phyloP scores from a whole-genome alignment of 2,113 vertebrate species.

The Thinocorus orbignyianus region DNA sequence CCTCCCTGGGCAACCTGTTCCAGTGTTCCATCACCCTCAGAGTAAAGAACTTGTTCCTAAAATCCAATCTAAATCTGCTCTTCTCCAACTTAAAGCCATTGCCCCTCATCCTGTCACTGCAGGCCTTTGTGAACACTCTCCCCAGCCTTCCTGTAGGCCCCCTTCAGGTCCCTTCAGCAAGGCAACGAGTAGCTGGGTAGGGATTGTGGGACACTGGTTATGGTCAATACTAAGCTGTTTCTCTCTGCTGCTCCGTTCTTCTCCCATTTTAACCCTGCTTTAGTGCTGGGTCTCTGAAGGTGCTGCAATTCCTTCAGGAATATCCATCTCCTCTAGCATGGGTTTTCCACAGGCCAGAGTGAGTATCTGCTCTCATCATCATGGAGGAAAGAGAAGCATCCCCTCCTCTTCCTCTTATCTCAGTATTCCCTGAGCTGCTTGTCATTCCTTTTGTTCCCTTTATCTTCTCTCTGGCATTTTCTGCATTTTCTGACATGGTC shows the following conservation, averaged over 20 bases:
- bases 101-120: no score
- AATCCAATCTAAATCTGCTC: no score
- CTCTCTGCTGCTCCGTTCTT: not conserved
- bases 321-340: not conserved
- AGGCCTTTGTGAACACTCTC: no score
- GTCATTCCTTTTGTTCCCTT: not conserved
- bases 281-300: fast-evolving
- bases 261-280: not conserved
- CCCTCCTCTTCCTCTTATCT: not conserved
- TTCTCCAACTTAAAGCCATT: no score
- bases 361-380: not conserved
- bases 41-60: no score
- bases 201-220: not conserved
- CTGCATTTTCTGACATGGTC: not conserved
- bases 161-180: not conserved
- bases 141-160: no score
- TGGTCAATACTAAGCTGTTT: not conserved
- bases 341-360: not conserved
- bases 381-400: not conserved
- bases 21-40: no score
- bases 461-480: not conserved
- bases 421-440: not conserved
- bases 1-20: no score
- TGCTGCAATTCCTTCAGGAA: not conserved
- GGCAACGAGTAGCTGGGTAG: not conserved